These are phyloP conservation scores for Papilio polyxenes DNA, from an alignment of 1,140 invertebrate species.

Conservation along the genomic window DNA sequence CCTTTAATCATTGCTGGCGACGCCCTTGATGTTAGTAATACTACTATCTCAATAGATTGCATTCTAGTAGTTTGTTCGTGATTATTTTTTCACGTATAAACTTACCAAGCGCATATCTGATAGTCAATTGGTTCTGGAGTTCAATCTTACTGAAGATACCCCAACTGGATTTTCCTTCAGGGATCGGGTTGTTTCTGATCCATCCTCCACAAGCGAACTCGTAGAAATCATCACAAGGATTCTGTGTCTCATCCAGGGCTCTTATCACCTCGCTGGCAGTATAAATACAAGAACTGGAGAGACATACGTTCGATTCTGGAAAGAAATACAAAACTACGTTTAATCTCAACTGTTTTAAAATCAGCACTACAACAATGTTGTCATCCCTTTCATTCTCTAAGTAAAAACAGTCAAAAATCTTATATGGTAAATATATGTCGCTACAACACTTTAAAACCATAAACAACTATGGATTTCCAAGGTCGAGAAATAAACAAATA, in stretches of 20 bases:
- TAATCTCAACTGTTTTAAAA: no score
- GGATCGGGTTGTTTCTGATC: slow-evolving; percentile 95
- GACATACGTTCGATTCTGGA: slow-evolving; percentile 80
- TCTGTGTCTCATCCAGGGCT: slow-evolving; percentile 88
- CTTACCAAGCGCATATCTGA: slow-evolving; percentile 93
- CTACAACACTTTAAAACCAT: no score
- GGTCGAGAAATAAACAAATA: no score
- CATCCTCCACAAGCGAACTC: slow-evolving; percentile 96
- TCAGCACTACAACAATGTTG: no score
- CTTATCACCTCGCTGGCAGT: slow-evolving; percentile 92
- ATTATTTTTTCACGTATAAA: not conserved
- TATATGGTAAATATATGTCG: no score
- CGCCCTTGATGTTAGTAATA: no score
- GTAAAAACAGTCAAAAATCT: no score
- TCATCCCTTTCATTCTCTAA: no score
- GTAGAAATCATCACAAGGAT: slow-evolving; percentile 98
- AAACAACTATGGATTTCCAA: no score
- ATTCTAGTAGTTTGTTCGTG: no score
- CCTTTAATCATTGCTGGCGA: no score
- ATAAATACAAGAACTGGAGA: slow-evolving; percentile 91
- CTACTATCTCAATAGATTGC: no score
- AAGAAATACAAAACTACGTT: slow-evolving; percentile 53
- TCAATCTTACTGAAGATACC: slow-evolving; percentile 97
- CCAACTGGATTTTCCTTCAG: slow-evolving; percentile 95
- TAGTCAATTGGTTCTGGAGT: slow-evolving; percentile 95